These are phyloP conservation scores for Dasyprocta punctata DNA, from an alignment of 2,113 vertebrate species.

Conservation along the genomic window DNA sequence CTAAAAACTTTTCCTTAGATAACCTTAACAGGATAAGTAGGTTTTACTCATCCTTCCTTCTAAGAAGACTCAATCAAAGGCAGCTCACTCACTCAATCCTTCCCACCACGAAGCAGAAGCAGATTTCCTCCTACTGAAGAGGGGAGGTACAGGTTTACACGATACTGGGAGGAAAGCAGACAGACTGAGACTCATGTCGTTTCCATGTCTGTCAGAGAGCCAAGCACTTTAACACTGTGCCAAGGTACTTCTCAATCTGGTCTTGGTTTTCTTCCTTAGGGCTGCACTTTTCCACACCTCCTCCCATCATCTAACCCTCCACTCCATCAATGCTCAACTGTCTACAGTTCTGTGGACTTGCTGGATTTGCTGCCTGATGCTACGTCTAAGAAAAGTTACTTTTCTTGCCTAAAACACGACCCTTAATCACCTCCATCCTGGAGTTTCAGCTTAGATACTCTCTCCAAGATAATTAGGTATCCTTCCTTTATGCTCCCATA, in stretches of 20 bases:
- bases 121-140: neutral
- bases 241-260: neutral
- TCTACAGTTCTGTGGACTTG: neutral
- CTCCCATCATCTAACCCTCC: neutral
- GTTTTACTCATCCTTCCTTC: neutral
- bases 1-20: neutral
- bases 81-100: neutral
- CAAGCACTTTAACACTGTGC: neutral
- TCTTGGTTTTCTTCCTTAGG: neutral
- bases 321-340: neutral
- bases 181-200: neutral
- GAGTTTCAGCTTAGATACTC: neutral
- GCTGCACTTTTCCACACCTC: neutral
- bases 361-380: neutral
- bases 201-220: neutral
- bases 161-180: neutral
- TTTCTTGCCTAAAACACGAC: neutral
- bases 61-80: neutral
- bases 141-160: neutral
- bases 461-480: neutral
- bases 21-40: neutral
- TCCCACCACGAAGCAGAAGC: neutral
- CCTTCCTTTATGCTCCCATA: neutral
- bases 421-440: neutral
- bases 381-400: neutral